Evolutionary conservation across 2,888 invertebrate genomes (phyloP), one percentile per base, ranked within the genome.

Genomic region (Amiota minor): DNA sequence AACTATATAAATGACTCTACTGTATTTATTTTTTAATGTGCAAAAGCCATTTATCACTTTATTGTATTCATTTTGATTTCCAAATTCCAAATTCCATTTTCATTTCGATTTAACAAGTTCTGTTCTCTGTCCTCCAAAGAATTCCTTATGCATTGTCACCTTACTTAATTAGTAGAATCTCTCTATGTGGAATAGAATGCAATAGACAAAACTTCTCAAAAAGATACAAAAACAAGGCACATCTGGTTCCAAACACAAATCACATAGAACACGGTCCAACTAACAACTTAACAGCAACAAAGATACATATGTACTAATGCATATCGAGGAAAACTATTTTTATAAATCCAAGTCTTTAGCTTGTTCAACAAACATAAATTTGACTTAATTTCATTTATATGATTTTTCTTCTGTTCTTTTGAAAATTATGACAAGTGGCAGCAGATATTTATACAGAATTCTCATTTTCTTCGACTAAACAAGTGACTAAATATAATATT

Each of bases 151-250:
- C 78, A 82, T 83, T 85, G 82, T 82, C 83, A 83, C 84, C 83
- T 78, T 78, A 75, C 82, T 84, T 83, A 85, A 83, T 85, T 83
- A 83, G 86, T 83, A 84, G 83, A 83, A 84, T 84, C 85, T 80
- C 73, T 55, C 65, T 20, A 45, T 64, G 14, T n/a, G 10, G 8
- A 12, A 12, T 16, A 53, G 8, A 14, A 18, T 16, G n/a, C 18
- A 23, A 6, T 61, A 16, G 59, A 64, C 4, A 35, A 46, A 16
- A 23, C 23, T 23, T 23, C 23, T 23, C 23, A 23, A 23, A 23
- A 23, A 23, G 6, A 35, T 35, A 35, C 35, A 35, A 35, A 35
- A 35, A 6, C 6, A 35, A 35, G 35, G 35, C 35, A 18, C 59
- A 59, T 59, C 59, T 59, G 59, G 59, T 20, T 64, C 20, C 20